Evolutionary conservation across 2,113 vertebrate species (phyloP), one percentile per base, ranked within the genome.

Genomic region (Cercocebus atys): DNA sequence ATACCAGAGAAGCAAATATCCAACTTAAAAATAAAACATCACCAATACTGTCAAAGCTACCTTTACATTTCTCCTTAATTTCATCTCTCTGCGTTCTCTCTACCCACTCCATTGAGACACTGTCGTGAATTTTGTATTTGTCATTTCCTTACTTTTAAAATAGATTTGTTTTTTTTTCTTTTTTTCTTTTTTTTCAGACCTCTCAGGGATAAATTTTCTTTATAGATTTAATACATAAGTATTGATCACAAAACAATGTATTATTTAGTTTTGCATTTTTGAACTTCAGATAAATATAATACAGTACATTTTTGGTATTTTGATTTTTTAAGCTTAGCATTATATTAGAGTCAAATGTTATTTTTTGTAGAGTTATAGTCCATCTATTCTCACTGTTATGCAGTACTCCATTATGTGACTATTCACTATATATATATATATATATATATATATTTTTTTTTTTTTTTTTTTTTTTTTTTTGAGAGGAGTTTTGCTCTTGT

Each of bases 241-340:
- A 4, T 83, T 64, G 72, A 25, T 50, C 30, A 72, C 35, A 78
- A 93, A 90, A 80, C 61, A 43, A 45, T 38, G 5, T 59, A 22
- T 80, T 82, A 6, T 76, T 94, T 57, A 73, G 13, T 94, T 91
- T 91, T 76, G 66, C 8, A 92, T 76, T 47, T 94, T 88, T 76
- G 30, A 78, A 68, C 40, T 90, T 94, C 25, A 82, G 45, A 11
- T 47, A 91, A 75, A 82, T 40, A 32, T 78, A 40, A 76, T 23
- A 20, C 16, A 40, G 23, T 18, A 45, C 18, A 8, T 32, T 50
- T 92, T 84, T 76, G n/a, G 59, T 64, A 91, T 55, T 32, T 59
- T 57, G 17, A 23, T 79, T 94, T 94, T 88, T 95, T 59, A 5
- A 20, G 66, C 13, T 35, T 70, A 90, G 18, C 75, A 22, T 45